Evolutionary conservation across 2,113 vertebrate species (phyloP).

Genomic region (Lamprologus ornatipinnis): DNA sequence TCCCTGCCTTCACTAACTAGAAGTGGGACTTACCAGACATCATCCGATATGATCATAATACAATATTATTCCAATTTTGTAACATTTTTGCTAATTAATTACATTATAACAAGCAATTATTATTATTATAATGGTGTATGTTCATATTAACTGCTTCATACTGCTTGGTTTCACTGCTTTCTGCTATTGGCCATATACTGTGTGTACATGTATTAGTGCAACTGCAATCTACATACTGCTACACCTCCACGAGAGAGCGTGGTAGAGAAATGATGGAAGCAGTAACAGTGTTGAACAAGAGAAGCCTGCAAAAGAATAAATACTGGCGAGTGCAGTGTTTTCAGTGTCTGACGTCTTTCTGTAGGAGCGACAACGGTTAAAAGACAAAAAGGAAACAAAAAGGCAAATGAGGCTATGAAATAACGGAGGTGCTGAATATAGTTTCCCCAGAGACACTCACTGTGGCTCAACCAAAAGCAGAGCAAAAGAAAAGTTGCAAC

Average conservation of each 20-base stretch:
- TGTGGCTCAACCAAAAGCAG: neutral
- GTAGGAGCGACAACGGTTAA: neutral
- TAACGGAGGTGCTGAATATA: neutral
- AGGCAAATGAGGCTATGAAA: neutral
- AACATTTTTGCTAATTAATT: neutral
- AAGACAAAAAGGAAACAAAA: neutral
- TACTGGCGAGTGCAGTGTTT: neutral
- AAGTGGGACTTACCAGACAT: neutral
- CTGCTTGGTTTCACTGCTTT: neutral
- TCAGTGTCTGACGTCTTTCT: neutral
- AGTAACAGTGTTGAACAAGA: neutral
- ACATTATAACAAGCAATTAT: neutral
- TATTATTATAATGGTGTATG: neutral
- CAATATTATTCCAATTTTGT: neutral
- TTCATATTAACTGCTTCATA: neutral
- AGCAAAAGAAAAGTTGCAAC: neutral
- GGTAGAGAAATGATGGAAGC: neutral
- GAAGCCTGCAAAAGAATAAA: neutral
- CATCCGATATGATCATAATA: neutral
- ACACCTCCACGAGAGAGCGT: neutral
- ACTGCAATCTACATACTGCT: neutral
- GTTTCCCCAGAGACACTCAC: neutral
- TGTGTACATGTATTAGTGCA: neutral
- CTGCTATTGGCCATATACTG: neutral
- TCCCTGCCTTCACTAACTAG: neutral